Evolutionary conservation across 1,140 invertebrate genomes (phyloP).

Genomic region (Psilanteris sp.): DNA sequence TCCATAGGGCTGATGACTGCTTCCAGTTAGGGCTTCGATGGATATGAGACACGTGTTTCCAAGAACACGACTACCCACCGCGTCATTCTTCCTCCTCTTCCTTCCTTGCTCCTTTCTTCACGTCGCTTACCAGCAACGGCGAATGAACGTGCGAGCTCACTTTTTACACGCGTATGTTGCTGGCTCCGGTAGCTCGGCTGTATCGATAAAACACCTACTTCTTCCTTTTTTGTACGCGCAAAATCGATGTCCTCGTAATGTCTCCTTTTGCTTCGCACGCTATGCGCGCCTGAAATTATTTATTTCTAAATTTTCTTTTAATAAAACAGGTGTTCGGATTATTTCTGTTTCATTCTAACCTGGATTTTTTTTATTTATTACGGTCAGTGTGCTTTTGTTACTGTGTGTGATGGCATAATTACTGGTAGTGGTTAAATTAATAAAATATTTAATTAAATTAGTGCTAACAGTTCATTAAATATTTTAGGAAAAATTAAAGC

Average conservation of each 20-base stretch:
- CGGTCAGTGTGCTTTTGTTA: too few species aligned
- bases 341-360: too few species aligned
- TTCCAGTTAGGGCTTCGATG: conserved; percentile 48
- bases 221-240: conserved; percentile 20
- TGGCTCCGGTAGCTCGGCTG: conserved; percentile 25
- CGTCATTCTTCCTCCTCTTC: conserved; percentile 34
- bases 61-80: conserved; percentile 73
- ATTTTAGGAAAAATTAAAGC: too few species aligned
- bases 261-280: conserved; percentile 15
- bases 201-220: conserved; percentile 50
- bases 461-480: too few species aligned
- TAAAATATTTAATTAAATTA: too few species aligned
- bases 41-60: conserved; percentile 76
- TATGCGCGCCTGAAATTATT: too few species aligned
- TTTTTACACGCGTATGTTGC: conserved; percentile 51
- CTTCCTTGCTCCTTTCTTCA: conserved; percentile 3
- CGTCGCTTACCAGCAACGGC: neutral
- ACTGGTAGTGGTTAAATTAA: too few species aligned
- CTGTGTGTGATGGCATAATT: too few species aligned
- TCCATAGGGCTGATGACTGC: conserved; percentile 53
- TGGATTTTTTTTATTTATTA: too few species aligned
- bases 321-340: too few species aligned
- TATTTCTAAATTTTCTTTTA: too few species aligned
- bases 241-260: conserved; percentile 31
- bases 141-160: conserved; percentile 14